Evolutionary conservation across 2,113 vertebrate genomes (phyloP).

Genomic region (Misgurnus mizolepis): DNA sequence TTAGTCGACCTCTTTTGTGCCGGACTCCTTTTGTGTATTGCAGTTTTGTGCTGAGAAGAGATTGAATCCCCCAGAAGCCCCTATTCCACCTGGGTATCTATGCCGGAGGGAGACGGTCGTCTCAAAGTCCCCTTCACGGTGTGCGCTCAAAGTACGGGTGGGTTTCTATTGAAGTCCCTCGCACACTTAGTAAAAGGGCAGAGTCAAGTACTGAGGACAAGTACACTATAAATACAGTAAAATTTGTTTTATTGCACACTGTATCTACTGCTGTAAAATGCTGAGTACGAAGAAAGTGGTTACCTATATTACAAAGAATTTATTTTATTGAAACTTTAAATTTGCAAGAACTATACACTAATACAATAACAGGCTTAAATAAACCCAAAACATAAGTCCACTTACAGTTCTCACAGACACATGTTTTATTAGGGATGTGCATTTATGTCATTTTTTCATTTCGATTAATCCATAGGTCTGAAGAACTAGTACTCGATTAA

Average conservation of each 20-base stretch:
- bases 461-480: too few species aligned
- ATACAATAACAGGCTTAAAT: too few species aligned
- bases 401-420: too few species aligned
- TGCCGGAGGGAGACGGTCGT: constrained; percentile 60
- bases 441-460: too few species aligned
- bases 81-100: constrained; percentile 67
- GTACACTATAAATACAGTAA: not conserved
- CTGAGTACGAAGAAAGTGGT: not conserved
- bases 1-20: constrained; percentile 46
- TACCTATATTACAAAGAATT: not conserved
- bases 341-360: too few species aligned
- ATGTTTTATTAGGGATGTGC: too few species aligned
- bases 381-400: too few species aligned
- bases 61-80: constrained; percentile 63
- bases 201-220: not conserved
- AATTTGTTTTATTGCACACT: not conserved
- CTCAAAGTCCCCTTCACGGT: constrained; percentile 54
- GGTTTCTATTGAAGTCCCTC: constrained; percentile 35
- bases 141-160: constrained; percentile 31
- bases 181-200: constrained; percentile 17
- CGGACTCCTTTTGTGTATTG: constrained; percentile 14
- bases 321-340: too few species aligned
- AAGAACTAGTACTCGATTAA: too few species aligned
- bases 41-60: constrained; percentile 48
- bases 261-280: not conserved